A percentile compares a stretch with the other conserved stretches of the same genome.
Conservation (phyloP, 2,113 vertebrate genomes). For the Ornithorhynchus anatinus region DNA sequence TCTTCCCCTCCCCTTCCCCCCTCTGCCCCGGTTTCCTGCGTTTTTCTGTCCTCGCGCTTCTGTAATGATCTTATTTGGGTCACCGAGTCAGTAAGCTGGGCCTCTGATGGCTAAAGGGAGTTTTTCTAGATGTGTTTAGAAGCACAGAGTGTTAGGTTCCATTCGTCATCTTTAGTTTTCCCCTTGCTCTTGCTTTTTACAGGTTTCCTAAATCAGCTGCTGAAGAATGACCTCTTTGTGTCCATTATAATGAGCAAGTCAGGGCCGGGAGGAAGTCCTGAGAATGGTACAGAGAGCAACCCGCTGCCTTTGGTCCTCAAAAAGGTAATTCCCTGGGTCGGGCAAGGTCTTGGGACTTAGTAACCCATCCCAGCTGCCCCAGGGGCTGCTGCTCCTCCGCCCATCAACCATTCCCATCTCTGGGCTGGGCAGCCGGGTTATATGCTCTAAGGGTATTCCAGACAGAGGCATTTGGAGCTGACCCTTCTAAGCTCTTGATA, state of each 20-base stretch:
- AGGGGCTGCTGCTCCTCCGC: not conserved
- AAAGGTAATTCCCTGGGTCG: conserved; percentile 76
- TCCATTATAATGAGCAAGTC: conserved; percentile 84
- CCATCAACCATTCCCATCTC: not conserved
- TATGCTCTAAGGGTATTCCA: too few species aligned
- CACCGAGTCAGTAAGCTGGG: too few species aligned
- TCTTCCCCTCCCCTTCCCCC: too few species aligned
- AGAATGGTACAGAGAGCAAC: conserved; percentile 62
- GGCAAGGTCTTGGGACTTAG: not conserved
- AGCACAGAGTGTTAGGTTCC: too few species aligned
- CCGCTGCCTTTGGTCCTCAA: conserved; percentile 89
- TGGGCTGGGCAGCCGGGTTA: too few species aligned
- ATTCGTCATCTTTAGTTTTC: not conserved
- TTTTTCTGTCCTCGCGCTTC: too few species aligned
- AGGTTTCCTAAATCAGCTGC: conserved; percentile 87
- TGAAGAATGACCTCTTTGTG: conserved; percentile 81
- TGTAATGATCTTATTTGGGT: too few species aligned
- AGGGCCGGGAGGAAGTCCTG: conserved; percentile 38
- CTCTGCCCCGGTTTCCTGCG: too few species aligned
- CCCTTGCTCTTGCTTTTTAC: not conserved
- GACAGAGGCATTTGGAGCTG: too few species aligned
- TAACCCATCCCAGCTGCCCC: not conserved
- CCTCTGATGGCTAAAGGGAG: too few species aligned
- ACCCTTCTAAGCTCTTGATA: too few species aligned
- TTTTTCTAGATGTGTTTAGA: too few species aligned